Evolutionary conservation across 2,113 vertebrate genomes (phyloP), one percentile per base, ranked within the genome.

Genomic region (Ibidorhyncha struthersii): DNA sequence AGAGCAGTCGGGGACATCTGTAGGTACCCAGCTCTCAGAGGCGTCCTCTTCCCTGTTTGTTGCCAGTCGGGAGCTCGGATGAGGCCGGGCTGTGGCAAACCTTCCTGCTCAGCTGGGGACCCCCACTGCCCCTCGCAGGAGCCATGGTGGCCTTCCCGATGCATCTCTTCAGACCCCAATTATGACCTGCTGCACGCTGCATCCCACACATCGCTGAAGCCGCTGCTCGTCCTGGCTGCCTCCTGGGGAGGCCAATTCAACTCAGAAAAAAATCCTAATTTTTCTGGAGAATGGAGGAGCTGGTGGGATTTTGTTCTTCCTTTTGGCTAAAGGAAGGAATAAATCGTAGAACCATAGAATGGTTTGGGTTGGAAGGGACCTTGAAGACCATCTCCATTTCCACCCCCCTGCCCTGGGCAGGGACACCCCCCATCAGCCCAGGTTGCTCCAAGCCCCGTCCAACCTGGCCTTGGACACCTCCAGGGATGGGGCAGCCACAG

Each of bases 1-100:
- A 4, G 50, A 66, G 76, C 17, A 15, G 8, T 1, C 4, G 1
- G 15, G 67, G 32, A 1, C 41, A 30, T 14, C 66, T 29, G 41
- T 19, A 26, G 29, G 34, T 45, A 18, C n/a, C n/a, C 2, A 0
- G 32, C 22, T 73, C 40, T 50, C 3, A 0, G 67, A 11, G 38
- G 12, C 3, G 4, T 69, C 8, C 38, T 72, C 5, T 27, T n/a
- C 67, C 27, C n/a, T 16, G 9, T 3, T 38, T 38, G 32, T 26
- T 77, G 18, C 3, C 6, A 1, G 9, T 6, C 2, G 1, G 38
- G 34, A 89, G 62, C 50, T 32, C 2, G 17, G 36, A 16, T 70
- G 66, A 86, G 50, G 49, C 38, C 6, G 13, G 32, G 79, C 21
- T 72, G 67, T 13, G 15, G 52, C 30, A 86, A 83, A 83, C 7